phyloP scores from a whole-genome alignment of 2,113 vertebrate species.

The Salvator merianae region DNA sequence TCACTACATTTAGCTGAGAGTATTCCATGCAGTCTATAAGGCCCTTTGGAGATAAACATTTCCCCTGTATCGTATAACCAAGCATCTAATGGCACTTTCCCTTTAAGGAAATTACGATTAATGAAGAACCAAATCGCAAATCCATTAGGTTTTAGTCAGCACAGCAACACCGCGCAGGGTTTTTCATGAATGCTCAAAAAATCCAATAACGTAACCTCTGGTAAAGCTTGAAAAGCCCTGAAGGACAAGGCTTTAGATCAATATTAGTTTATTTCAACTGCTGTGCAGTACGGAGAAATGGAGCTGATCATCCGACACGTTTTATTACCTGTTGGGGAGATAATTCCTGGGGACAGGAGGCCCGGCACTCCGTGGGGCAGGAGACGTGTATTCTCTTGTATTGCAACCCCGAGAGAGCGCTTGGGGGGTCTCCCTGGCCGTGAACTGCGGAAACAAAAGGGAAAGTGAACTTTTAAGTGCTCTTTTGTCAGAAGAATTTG shows the following conservation, averaged over 20 bases:
- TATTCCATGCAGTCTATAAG: constrained; percentile 34
- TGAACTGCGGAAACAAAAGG: constrained; percentile 78
- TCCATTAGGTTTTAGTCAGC: constrained; percentile 67
- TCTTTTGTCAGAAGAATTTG: constrained; percentile 32
- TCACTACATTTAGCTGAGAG: constrained; percentile 40
- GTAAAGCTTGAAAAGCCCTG: constrained; percentile 74
- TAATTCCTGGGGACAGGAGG: constrained; percentile 88
- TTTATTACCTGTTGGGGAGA: constrained; percentile 89
- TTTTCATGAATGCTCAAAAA: constrained; percentile 69
- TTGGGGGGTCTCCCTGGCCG: constrained; percentile 93
- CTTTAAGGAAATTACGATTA: constrained; percentile 68
- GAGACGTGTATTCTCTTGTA: constrained; percentile 84
- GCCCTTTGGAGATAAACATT: constrained; percentile 20
- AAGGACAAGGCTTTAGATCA: constrained; percentile 80
- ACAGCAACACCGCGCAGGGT: constrained; percentile 55
- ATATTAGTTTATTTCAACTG: constrained; percentile 82
- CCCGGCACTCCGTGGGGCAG: constrained; percentile 86
- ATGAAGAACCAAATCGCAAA: constrained; percentile 72
- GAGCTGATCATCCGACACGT: constrained; percentile 62
- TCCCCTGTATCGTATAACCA: constrained; percentile 47
- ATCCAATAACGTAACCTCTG: constrained; percentile 82
- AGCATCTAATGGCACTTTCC: constrained; percentile 62
- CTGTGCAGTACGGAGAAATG: constrained; percentile 62
- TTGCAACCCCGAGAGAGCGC: constrained; percentile 83
- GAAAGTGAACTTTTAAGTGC: constrained; percentile 57